Percentiles rank a stretch among this genome's conserved stretches.
Evolutionary conservation across 1,140 invertebrate genomes (phyloP).

Genomic region (Gonioctena quinquepunctata): DNA sequence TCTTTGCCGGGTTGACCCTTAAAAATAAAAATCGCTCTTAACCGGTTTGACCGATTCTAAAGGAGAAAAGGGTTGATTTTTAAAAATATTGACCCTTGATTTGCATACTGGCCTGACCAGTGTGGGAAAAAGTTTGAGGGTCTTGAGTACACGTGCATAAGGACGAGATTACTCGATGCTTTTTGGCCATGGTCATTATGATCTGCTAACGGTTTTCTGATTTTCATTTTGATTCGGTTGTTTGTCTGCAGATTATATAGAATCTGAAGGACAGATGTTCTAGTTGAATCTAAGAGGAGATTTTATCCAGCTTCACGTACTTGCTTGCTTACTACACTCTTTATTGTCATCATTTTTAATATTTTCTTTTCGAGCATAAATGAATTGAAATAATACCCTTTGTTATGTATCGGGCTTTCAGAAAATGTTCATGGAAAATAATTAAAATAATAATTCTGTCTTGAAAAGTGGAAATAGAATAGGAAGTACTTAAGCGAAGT

Average conservation of each 20-base stretch:
- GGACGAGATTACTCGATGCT: background rate
- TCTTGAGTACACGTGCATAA: background rate
- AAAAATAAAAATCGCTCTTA: constrained; percentile 24
- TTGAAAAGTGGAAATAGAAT: too few relatives aligned
- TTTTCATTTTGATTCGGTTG: background rate
- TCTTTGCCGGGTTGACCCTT: constrained; percentile 14
- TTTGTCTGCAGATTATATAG: background rate
- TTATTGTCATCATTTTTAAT: background rate
- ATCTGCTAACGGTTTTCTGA: constrained; percentile 15
- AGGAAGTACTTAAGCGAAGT: too few relatives aligned
- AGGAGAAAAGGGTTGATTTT: constrained; percentile 10
- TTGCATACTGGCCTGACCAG: constrained; percentile 25
- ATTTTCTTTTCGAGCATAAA: background rate
- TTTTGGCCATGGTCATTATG: background rate
- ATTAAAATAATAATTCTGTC: too few relatives aligned
- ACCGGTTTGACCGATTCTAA: constrained; percentile 23
- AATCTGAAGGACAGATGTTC: background rate
- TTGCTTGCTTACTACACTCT: too few relatives aligned
- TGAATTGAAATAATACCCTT: background rate
- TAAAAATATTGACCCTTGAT: constrained; percentile 24
- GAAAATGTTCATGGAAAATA: too few relatives aligned
- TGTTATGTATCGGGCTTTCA: too few relatives aligned
- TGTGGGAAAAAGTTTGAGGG: constrained; percentile 7
- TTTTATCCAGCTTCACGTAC: background rate
- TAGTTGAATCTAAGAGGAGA: background rate